Evolutionary conservation across 2,797 vertebrate genomes (phyloP), one percentile per base, ranked within the genome.

Genomic region (Xerus rutilus): DNA sequence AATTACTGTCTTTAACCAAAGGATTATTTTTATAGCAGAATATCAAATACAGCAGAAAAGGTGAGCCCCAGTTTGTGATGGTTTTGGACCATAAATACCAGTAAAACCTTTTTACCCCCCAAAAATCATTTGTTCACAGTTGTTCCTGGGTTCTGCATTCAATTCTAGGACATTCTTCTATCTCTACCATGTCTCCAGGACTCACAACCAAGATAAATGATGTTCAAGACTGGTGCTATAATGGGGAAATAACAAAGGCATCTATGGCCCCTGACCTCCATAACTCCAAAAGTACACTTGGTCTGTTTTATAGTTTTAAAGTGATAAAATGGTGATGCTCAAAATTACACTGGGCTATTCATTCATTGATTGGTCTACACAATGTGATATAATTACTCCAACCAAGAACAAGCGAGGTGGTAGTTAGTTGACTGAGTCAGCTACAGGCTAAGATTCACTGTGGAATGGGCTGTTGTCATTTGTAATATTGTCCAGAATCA

Each of bases 1-100:
- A 87, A 25, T 92, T 93, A 81, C 25, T 77, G 39, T 67, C 93
- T 89, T 97, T 72, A 91, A 92, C 59, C 0, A 45, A 96, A 95
- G 7, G 49, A 59, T 15, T 81, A 39, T 87, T 91, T 89, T 79
- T 87, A 83, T n/a, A 69, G 7, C 12, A 76, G 11, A 91, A 84
- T 84, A 83, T 10, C 62, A 89, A 93, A 91, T 62, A 5, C 15
- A 28, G 59, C 28, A 83, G 43, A 43, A 89, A 76, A 67, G 10
- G 15, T 59, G 54, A 59, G 11, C 28, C 21, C 39, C 12, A 47
- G 62, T 18, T 78, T 94, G 7, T 67, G 3, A 10, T 88, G 43
- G 14, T 78, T 95, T 88, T 78, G 32, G 15, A 57, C 30, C 83
- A 13, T 54, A 93, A 95, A 91, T 30, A 91, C n/a, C n/a, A 25